Evolutionary conservation across 2,888 invertebrate genomes (phyloP).

Genomic region (Portevinia maculata): DNA sequence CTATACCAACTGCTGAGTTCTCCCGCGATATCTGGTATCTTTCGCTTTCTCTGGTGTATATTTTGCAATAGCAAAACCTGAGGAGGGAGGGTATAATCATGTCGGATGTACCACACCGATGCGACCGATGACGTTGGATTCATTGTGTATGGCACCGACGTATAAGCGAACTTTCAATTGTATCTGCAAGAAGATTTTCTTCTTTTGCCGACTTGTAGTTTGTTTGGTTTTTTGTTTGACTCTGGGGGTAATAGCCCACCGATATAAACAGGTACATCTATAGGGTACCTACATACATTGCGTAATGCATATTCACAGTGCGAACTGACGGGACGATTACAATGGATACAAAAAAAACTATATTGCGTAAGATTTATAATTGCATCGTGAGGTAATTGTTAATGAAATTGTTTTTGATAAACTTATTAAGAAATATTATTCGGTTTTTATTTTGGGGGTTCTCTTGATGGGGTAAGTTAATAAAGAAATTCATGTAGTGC

Average conservation of each 20-base stretch:
- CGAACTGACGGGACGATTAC: constrained; percentile 2
- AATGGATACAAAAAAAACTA: constrained; percentile 28
- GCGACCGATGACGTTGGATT: constrained; percentile 14
- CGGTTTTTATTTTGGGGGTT: constrained; percentile 9
- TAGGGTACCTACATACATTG: constrained; percentile 14
- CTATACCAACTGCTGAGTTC: constrained; percentile 14
- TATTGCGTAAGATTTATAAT: constrained; percentile 61
- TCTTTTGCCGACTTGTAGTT: constrained; percentile 18
- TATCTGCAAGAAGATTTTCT: constrained; percentile 60
- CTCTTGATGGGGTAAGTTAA: constrained; percentile 37
- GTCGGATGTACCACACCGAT: constrained; percentile 2
- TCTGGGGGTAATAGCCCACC: constrained; percentile 64
- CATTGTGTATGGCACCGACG: constrained; percentile 63
- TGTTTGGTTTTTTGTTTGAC: constrained; percentile 6
- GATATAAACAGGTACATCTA: constrained; percentile 22
- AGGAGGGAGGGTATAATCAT: background rate
- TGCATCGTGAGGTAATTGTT: constrained; percentile 67
- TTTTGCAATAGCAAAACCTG: constrained; percentile 39
- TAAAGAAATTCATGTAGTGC: constrained; percentile 4
- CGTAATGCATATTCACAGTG: constrained; percentile 58
- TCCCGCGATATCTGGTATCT: constrained; percentile 29
- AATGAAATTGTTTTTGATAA: constrained; percentile 51
- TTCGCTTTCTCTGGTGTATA: constrained; percentile 52
- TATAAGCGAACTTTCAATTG: constrained; percentile 68
- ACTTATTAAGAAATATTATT: constrained; percentile 10